Evolutionary conservation across 2,113 vertebrate genomes (phyloP), one percentile per base, ranked within the genome.

Genomic region (Balaenoptera acutorostrata): DNA sequence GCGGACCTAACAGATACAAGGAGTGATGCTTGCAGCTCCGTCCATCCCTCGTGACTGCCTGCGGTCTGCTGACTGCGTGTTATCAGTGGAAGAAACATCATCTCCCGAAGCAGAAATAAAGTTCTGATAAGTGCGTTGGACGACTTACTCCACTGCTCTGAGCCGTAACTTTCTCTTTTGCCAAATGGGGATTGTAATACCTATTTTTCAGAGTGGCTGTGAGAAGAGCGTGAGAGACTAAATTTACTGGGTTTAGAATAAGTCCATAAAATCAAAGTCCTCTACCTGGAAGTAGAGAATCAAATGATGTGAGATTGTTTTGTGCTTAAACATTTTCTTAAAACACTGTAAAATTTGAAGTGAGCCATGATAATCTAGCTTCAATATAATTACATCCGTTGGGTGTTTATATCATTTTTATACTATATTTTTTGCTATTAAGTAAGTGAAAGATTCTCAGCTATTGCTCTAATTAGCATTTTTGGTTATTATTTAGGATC

Each of bases 401-500:
- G 31, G 52, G 49, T 36, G 17, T 59, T 81, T 59, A n/a, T n/a
- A 57, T 64, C 18, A 55, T 83, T 78, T 95, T 90, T 78, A 61
- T 7, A 11, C 8, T 44, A 5, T 39, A 20, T 15, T 69, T 87
- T 66, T 71, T 81, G 44, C 52, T 83, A 39, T 59, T 81, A 52
- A 59, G 9, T 66, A 36, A 63, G 15, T 64, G 29, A n/a, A 89
- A 61, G 61, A 66, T 8, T 75, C 23, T 75, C 52, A 66, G 39
- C 27, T 71, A 13, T 63, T 77, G 39, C 4, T 46, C 39, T 93
- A 87, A 83, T 93, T 87, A 66, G 5, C 36, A 69, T 75, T 90
- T 97, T 57, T 33, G 20, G 33, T 87, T 90, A 77, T 69, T 85
- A 86, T 63, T 90, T 86, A 77, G 46, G 69, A 59, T 44, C 8